Evolutionary conservation across 2,113 vertebrate species (phyloP).

Genomic region (Triplophysa siluroides): DNA sequence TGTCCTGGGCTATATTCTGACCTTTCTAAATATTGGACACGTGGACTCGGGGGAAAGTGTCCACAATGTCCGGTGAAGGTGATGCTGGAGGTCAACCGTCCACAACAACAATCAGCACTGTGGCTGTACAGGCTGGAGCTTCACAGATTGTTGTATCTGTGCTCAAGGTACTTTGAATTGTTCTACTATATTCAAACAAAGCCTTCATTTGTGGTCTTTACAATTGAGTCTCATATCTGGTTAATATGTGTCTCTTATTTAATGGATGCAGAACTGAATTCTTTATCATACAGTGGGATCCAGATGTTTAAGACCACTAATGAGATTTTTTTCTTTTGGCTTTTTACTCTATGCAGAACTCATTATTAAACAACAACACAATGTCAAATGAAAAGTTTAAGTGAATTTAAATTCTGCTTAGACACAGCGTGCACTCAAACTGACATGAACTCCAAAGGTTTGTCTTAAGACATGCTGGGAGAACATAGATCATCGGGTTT

Average conservation of each 20-base stretch:
- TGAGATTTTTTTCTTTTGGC: too few relatives aligned
- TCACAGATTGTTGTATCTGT: conserved; percentile 80
- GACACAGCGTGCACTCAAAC: too few relatives aligned
- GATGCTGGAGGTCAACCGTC: conserved; percentile 63
- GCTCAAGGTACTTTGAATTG: conserved; percentile 77
- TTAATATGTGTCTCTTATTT: not conserved
- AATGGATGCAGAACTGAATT: not conserved
- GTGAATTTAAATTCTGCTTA: too few relatives aligned
- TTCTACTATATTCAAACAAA: not conserved
- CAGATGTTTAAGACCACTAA: too few relatives aligned
- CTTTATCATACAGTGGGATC: too few relatives aligned
- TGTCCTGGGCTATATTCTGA: conserved; percentile 6
- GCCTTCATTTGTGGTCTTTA: not conserved
- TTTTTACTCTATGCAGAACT: too few relatives aligned
- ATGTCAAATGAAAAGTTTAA: too few relatives aligned
- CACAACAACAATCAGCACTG: conserved; percentile 82
- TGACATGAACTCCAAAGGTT: too few relatives aligned
- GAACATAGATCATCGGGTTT: too few relatives aligned
- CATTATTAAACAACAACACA: too few relatives aligned
- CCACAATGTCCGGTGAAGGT: conserved; percentile 72
- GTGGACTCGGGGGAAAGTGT: conserved; percentile 33
- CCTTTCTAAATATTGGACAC: conserved; percentile 46
- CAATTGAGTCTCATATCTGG: not conserved
- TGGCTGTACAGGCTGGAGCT: conserved; percentile 82
- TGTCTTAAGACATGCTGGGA: too few relatives aligned